These are phyloP conservation scores for Lineus longissimus DNA, from an alignment of 1,140 invertebrate species.

Conservation along the genomic window DNA sequence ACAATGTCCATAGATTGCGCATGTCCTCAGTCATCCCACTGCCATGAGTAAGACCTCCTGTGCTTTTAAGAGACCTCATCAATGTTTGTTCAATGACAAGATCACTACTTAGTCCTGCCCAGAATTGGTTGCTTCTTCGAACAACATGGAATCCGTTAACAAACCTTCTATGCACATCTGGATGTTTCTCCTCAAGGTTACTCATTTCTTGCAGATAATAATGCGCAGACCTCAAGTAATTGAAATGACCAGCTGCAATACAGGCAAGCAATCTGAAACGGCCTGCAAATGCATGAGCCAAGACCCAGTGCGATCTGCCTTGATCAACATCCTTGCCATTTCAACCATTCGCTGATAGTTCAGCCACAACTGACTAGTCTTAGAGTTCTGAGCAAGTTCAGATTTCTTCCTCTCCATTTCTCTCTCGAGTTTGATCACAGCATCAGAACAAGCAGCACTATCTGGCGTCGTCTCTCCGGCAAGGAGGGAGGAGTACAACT, in stretches of 20 bases:
- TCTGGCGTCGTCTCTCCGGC: too few species aligned
- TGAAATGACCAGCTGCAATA: conserved; percentile 52
- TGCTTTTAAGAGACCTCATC: conserved; percentile 1
- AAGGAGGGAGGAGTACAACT: too few species aligned
- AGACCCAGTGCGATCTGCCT: conserved; percentile 31
- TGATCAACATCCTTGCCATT: conserved; percentile 26
- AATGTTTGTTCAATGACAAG: conserved; percentile 7
- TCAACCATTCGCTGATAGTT: conserved; percentile 29
- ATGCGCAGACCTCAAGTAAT: conserved; percentile 53
- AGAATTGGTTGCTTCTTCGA: neutral
- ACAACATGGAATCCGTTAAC: conserved; percentile 13
- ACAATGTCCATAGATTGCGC: too few species aligned
- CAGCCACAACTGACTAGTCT: conserved; percentile 7
- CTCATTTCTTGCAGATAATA: conserved; percentile 54
- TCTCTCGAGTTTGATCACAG: neutral
- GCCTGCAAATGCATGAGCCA: conserved; percentile 20
- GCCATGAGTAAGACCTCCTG: too few species aligned
- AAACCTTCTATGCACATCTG: conserved; percentile 31
- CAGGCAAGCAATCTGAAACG: conserved; percentile 46
- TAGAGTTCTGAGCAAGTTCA: neutral
- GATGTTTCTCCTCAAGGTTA: conserved; percentile 22
- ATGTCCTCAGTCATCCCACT: too few species aligned
- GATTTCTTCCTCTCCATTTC: neutral
- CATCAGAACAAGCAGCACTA: too few species aligned
- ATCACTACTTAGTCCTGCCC: neutral